phyloP scores from a whole-genome alignment of 2,113 vertebrate genomes.

The Saguinus imperator region DNA sequence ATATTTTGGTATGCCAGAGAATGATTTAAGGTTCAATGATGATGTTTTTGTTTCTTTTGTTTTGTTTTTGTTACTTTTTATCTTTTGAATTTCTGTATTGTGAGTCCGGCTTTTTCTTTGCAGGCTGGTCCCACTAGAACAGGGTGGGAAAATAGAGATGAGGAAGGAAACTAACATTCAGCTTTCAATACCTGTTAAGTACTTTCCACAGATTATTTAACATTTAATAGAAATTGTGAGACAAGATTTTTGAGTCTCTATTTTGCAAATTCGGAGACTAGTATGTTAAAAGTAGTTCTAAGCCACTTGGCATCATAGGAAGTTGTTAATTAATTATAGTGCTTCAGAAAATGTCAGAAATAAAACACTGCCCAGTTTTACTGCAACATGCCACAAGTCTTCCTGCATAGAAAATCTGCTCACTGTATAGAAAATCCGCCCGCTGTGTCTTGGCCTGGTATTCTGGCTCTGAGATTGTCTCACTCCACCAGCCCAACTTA shows the following conservation, averaged over 20 bases:
- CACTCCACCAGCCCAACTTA: background rate
- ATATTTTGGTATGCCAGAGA: background rate
- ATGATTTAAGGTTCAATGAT: background rate
- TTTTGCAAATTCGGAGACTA: slow-evolving; percentile 36
- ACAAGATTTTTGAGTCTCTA: background rate
- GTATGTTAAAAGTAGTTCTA: background rate
- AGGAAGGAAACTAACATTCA: background rate
- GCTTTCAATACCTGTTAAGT: background rate
- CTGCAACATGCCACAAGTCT: background rate
- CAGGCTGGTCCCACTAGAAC: background rate
- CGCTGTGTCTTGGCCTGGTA: slow-evolving; percentile 7
- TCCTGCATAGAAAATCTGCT: background rate
- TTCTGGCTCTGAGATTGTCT: background rate
- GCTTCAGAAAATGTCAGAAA: slow-evolving; percentile 28
- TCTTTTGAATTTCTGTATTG: background rate
- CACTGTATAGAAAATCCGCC: background rate
- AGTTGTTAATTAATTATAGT: slow-evolving; percentile 40
- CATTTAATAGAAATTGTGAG: slow-evolving; percentile 14
- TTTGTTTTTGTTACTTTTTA: background rate
- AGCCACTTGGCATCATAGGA: background rate
- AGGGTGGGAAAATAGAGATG: background rate
- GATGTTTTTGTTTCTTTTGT: background rate
- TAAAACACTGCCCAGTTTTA: background rate
- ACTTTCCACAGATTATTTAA: slow-evolving; percentile 2
- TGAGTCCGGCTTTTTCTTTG: background rate